Evolutionary conservation across 2,888 invertebrate genomes (phyloP).

Genomic region (Drosophila peninsularis): DNA sequence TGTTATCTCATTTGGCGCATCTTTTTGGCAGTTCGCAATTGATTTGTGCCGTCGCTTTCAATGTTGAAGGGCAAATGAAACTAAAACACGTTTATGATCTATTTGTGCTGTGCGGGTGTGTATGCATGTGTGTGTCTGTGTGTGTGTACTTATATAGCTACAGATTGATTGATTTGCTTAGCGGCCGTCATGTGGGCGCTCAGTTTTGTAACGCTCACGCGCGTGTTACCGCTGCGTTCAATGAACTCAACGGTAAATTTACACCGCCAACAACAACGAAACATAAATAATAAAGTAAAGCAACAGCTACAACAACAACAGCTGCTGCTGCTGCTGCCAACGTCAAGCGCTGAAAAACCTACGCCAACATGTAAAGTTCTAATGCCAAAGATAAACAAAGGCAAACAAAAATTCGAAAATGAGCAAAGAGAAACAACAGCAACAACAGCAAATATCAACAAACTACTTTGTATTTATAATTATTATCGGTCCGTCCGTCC

Average conservation of each 20-base stretch:
- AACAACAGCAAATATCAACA: slow-evolving; percentile 72
- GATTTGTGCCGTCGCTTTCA: slow-evolving; percentile 46
- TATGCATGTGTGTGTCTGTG: background rate
- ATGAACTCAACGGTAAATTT: slow-evolving; percentile 79
- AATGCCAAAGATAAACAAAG: slow-evolving; percentile 78
- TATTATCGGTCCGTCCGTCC: slow-evolving; percentile 60
- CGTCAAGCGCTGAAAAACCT: slow-evolving; percentile 55
- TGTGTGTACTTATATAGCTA: slow-evolving; percentile 13
- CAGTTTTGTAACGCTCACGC: slow-evolving; percentile 60
- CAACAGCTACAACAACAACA: slow-evolving; percentile 34
- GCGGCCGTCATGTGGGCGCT: slow-evolving; percentile 71
- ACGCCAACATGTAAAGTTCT: slow-evolving; percentile 82
- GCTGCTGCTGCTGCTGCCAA: slow-evolving; percentile 27
- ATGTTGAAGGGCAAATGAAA: slow-evolving; percentile 62
- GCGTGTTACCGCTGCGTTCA: slow-evolving; percentile 41
- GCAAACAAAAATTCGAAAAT: slow-evolving; percentile 56
- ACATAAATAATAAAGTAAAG: slow-evolving; percentile 41
- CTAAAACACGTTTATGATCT: slow-evolving; percentile 40
- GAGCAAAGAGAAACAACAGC: slow-evolving; percentile 43
- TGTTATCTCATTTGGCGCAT: slow-evolving; percentile 69
- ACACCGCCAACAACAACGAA: slow-evolving; percentile 49
- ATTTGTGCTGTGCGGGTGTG: slow-evolving; percentile 29
- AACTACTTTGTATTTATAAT: slow-evolving; percentile 80
- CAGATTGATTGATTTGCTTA: slow-evolving; percentile 60
- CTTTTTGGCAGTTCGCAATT: slow-evolving; percentile 50